Evolutionary conservation across 1,140 invertebrate species (phyloP).

Genomic region (Drosophila watanabei): DNA sequence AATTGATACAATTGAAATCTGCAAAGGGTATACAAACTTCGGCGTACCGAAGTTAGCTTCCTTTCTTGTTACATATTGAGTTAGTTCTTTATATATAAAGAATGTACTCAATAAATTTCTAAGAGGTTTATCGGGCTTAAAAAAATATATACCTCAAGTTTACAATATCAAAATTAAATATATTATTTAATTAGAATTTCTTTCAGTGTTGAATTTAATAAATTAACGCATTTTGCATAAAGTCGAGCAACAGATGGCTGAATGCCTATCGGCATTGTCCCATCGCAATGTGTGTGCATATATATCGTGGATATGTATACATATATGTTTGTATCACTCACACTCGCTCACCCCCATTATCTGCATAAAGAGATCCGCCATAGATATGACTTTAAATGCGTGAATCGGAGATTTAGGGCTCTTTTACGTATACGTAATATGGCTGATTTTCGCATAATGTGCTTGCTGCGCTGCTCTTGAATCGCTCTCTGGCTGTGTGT

Average conservation of each 20-base stretch:
- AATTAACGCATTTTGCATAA: constrained; percentile 9
- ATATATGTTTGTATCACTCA: constrained; percentile 7
- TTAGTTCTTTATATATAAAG: not conserved
- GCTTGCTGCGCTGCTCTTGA: constrained; percentile 25
- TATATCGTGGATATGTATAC: not conserved
- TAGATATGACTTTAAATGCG: constrained; percentile 75
- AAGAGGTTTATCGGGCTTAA: fast-evolving
- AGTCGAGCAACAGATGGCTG: constrained; percentile 23
- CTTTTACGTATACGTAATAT: constrained; percentile 18
- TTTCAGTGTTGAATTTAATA: not conserved
- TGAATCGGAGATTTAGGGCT: constrained; percentile 16
- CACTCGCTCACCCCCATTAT: constrained; percentile 54
- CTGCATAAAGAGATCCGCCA: constrained; percentile 64
- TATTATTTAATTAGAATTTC: not conserved
- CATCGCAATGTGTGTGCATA: constrained; percentile 7
- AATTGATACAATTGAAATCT: no score
- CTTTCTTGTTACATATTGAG: not conserved
- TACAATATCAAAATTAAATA: not conserved
- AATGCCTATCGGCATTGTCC: constrained; percentile 16
- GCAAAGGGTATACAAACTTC: no score
- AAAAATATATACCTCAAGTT: not conserved
- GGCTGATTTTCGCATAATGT: constrained; percentile 31
- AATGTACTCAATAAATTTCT: fast-evolving
- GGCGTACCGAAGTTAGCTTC: no score
- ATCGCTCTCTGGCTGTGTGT: constrained; percentile 22